phyloP scores from a whole-genome alignment of 2,888 invertebrate species.

The Diaperis boleti region DNA sequence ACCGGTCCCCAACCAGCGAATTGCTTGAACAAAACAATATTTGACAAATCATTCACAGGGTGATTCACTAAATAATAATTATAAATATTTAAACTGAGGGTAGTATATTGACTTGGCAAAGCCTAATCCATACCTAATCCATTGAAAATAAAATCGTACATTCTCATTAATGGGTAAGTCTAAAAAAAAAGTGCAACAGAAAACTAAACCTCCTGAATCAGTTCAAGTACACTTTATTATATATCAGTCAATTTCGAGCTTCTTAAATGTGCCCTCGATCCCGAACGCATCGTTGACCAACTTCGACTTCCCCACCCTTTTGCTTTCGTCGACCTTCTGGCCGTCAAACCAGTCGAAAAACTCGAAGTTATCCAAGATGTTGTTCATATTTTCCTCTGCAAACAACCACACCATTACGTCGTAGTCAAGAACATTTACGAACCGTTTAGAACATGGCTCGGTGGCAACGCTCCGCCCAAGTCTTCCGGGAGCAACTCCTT shows the following conservation, averaged over 20 bases:
- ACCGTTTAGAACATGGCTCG: not conserved
- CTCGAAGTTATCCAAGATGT: not conserved
- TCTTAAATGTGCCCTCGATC: constrained; percentile 1
- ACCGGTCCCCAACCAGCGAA: too few species aligned
- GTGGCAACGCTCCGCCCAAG: not conserved
- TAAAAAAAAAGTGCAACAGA: too few species aligned
- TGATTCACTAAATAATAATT: too few species aligned
- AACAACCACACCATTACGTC: not conserved
- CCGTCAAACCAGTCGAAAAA: not conserved
- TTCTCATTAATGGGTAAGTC: too few species aligned
- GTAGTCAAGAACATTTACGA: not conserved
- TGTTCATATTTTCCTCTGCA: not conserved
- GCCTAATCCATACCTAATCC: too few species aligned
- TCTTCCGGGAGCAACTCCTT: not conserved
- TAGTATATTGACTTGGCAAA: too few species aligned
- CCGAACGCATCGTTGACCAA: constrained; percentile 44
- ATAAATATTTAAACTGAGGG: too few species aligned
- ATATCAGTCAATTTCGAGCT: constrained; percentile 1
- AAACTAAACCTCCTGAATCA: too few species aligned
- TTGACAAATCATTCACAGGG: too few species aligned
- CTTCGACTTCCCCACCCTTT: constrained; percentile 63
- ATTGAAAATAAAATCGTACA: too few species aligned
- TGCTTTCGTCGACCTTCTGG: not conserved
- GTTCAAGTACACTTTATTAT: too few species aligned
- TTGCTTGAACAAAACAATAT: too few species aligned